Percentiles rank a stretch among this genome's conserved stretches.
These are phyloP conservation scores for Triplophysa bombifrons DNA, from an alignment of 2,797 vertebrate genomes.

Conservation along the genomic window DNA sequence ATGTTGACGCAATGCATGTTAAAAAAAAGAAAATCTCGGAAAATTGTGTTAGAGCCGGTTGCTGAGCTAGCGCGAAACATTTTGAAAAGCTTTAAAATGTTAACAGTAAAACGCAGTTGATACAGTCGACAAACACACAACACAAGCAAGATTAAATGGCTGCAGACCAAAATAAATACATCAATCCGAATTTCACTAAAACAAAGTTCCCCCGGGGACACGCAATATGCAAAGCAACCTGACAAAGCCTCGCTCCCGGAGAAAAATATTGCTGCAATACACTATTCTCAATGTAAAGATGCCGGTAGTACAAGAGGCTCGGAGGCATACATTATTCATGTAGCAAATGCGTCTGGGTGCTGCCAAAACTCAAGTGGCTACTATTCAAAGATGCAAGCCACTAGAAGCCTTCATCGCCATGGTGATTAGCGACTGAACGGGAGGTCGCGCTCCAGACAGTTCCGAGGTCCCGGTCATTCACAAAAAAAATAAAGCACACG, in stretches of 20 bases:
- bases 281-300: slow-evolving; percentile 65
- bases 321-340: slow-evolving; percentile 69
- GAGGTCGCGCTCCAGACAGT: slow-evolving; percentile 44
- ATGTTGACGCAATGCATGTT: not conserved
- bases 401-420: slow-evolving; percentile 64
- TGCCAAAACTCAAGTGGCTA: slow-evolving; percentile 71
- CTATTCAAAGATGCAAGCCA: slow-evolving; percentile 61
- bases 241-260: slow-evolving; percentile 50
- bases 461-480: slow-evolving; percentile 65
- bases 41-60: not conserved
- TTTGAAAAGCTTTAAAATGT: not conserved
- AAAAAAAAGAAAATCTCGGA: not conserved
- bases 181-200: slow-evolving; percentile 10
- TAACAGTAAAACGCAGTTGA: not conserved
- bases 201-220: slow-evolving; percentile 35
- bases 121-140: not conserved
- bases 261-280: slow-evolving; percentile 57
- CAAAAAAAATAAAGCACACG: slow-evolving; percentile 56
- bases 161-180: slow-evolving; percentile 38
- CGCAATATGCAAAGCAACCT: slow-evolving; percentile 35
- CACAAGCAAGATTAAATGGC: not conserved
- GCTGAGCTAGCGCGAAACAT: not conserved
- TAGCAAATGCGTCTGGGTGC: slow-evolving; percentile 56
- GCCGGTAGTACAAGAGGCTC: slow-evolving; percentile 61
- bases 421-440: slow-evolving; percentile 70